These are phyloP conservation scores for Barnardius zonarius DNA, from an alignment of 2,113 vertebrate genomes.

Conservation along the genomic window DNA sequence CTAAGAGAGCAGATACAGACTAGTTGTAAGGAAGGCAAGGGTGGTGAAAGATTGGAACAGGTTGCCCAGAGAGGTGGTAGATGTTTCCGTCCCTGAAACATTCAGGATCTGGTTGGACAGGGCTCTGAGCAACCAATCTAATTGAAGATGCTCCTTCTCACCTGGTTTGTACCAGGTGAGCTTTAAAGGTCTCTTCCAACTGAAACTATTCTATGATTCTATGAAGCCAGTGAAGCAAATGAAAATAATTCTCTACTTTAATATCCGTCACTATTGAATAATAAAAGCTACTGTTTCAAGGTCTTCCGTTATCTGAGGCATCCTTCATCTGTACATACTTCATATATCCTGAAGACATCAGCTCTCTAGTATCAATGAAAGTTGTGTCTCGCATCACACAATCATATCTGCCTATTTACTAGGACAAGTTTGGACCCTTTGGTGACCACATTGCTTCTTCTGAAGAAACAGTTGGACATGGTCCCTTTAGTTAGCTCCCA, in stretches of 20 bases:
- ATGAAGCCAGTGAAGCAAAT: background rate
- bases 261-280: background rate
- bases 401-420: background rate
- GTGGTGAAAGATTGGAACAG: background rate
- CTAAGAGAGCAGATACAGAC: background rate
- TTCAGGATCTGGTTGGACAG: no score
- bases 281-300: background rate
- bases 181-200: background rate
- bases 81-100: no score
- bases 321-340: background rate
- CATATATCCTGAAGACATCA: background rate
- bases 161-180: background rate
- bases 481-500: background rate
- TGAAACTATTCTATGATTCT: background rate
- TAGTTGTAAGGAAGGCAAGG: background rate
- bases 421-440: background rate
- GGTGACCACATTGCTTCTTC: background rate
- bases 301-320: background rate
- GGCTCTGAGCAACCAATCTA: background rate
- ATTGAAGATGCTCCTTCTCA: background rate
- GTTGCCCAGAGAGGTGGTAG: background rate
- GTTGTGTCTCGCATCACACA: background rate
- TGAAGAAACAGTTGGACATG: background rate
- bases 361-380: background rate
- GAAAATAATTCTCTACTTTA: background rate